Evolutionary conservation across 2,888 invertebrate species (phyloP), one percentile per base, ranked within the genome.

Genomic region (Drepanosiphum platanoidis): DNA sequence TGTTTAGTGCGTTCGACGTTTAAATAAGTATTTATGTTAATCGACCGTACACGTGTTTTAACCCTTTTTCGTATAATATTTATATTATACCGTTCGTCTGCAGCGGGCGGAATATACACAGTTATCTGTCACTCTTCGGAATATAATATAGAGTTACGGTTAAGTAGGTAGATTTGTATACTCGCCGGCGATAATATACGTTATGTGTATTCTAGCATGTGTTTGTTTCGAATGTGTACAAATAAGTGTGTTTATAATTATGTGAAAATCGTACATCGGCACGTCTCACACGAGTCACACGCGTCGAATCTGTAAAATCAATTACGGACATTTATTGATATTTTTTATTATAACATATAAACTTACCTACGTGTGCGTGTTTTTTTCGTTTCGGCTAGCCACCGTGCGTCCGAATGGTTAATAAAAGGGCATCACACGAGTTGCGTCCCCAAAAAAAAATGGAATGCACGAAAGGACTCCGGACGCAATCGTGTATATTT

Each of bases 1-100:
- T 52, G 8, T 7, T 18, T 22, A 22, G 52, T 22, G n/a, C 15
- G 18, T 64, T 27, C 64, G 36, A n/a, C n/a, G 32, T 42, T 42
- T 42, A 79, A 52, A 80, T 18, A 68, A 52, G 68, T 80, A 36
- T 80, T 80, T 80, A 80, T 80, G 79, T 68, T 80, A 80, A 80
- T 80, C 32, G 34, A 46, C 15, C 30, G 79, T 80, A 80, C 79
- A 80, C 79, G 79, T 80, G 79, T 80, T 70, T 66, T 52, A 70
- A 80, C 79, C 79, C 68, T 80, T 52, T n/a, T 80, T 15, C 27
- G 30, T 78, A 27, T n/a, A n/a, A n/a, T n/a, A n/a, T 58, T n/a
- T 58, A 58, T 61, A 18, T 52, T 52, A 18, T 52, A n/a, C n/a
- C n/a, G n/a, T n/a, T n/a, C n/a, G n/a, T n/a, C n/a, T n/a, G n/a